Conservation (phyloP, 64 coral and sea anemone species). For the Montipora foliosa region DNA sequence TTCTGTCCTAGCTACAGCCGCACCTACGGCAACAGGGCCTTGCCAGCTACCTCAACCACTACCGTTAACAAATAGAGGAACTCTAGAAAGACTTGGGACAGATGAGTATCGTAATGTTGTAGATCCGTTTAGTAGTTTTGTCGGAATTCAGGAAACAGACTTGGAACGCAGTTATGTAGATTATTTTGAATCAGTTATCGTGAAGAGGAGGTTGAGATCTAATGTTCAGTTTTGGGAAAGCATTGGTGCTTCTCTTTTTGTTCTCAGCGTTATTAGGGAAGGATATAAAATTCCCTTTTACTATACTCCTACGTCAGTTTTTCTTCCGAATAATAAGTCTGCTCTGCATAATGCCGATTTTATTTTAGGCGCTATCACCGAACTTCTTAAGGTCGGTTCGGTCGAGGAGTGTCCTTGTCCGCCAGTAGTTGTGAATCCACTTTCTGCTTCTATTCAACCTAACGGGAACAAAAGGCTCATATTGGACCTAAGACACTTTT, state of each 20-base stretch:
- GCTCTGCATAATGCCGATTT: neutral
- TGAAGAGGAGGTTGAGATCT: neutral
- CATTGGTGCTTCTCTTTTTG: neutral
- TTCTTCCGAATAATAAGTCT: too few species aligned
- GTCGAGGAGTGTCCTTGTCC: neutral
- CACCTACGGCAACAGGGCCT: neutral
- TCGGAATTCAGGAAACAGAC: neutral
- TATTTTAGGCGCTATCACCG: neutral
- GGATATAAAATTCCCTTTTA: too few species aligned
- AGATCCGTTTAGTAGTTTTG: neutral
- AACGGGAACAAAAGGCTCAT: conserved; percentile 48
- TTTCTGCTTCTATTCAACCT: conserved; percentile 23
- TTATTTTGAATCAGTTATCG: neutral
- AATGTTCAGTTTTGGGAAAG: neutral
- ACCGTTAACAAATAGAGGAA: too few species aligned
- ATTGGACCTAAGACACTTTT: conserved; percentile 23
- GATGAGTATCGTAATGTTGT: neutral
- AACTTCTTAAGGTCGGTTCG: too few species aligned
- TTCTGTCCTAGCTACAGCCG: neutral
- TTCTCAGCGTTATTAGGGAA: neutral
- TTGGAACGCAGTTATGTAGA: too few species aligned
- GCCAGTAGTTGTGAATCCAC: conserved; percentile 38
- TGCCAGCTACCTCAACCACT: too few species aligned
- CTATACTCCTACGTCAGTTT: too few species aligned
- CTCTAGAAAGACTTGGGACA: neutral